A percentile compares a stretch with the other conserved stretches of the same genome.
These are phyloP conservation scores for Raja brachyura DNA, from an alignment of 2,113 vertebrate genomes.

Conservation along the genomic window DNA sequence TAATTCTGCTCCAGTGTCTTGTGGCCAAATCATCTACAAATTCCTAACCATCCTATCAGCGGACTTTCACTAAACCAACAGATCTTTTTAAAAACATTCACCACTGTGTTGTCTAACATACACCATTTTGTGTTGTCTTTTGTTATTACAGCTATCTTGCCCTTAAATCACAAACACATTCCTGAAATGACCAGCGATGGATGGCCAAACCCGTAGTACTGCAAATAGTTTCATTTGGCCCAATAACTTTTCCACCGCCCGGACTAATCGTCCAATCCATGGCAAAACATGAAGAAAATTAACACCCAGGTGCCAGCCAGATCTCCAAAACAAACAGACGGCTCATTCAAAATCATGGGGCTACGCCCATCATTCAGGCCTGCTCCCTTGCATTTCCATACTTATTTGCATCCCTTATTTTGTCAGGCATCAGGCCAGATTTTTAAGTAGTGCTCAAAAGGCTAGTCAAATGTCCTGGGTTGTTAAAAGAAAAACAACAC, in stretches of 20 bases:
- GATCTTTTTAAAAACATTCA: background rate
- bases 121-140: background rate
- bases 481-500: background rate
- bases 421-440: background rate
- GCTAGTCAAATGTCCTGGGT: background rate
- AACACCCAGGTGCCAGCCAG: conserved; percentile 6
- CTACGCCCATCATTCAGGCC: background rate
- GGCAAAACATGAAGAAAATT: background rate
- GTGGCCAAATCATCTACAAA: too few relatives aligned
- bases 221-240: background rate
- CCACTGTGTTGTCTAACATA: too few relatives aligned
- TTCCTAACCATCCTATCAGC: background rate
- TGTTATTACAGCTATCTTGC: too few relatives aligned
- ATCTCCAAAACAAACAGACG: background rate
- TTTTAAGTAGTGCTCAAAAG: background rate
- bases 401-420: conserved; percentile 1
- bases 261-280: background rate
- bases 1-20: too few relatives aligned
- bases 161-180: background rate
- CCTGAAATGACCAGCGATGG: background rate
- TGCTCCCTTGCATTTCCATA: background rate
- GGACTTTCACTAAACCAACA: background rate
- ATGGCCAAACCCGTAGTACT: background rate
- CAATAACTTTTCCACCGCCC: background rate
- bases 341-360: background rate